A percentile compares a stretch with the other conserved stretches of the same genome.
phyloP scores from a whole-genome alignment of 2,797 vertebrate species.

The Propithecus deckenii region DNA sequence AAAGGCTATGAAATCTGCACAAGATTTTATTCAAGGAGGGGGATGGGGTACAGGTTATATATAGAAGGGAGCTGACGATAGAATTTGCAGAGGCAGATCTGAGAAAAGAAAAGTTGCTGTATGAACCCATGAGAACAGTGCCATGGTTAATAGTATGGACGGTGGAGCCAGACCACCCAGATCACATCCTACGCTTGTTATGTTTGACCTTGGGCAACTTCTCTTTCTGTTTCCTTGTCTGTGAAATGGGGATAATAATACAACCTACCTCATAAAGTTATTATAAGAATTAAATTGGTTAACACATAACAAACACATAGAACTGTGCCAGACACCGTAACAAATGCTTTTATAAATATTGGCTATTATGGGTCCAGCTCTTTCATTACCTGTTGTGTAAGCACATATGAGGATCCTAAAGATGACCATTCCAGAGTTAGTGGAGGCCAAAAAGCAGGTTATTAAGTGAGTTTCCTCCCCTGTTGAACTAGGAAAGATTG shows the following conservation, averaged over 20 bases:
- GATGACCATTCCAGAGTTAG: neutral
- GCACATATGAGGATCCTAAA: neutral
- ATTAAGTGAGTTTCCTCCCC: neutral
- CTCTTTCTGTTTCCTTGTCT: neutral
- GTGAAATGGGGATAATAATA: neutral
- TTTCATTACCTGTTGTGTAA: neutral
- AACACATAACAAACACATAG: neutral
- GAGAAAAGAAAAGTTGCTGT: neutral
- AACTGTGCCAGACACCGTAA: neutral
- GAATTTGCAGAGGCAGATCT: neutral
- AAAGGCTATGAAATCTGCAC: neutral
- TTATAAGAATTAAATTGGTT: constrained; percentile 1
- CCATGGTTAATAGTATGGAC: neutral
- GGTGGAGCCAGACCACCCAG: neutral
- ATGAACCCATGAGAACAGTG: neutral
- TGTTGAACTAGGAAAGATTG: neutral
- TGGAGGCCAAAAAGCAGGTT: neutral
- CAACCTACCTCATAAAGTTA: neutral
- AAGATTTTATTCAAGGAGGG: neutral
- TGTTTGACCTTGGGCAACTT: neutral
- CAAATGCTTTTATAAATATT: neutral
- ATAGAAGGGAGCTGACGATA: neutral
- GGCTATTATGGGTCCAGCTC: neutral
- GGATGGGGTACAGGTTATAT: neutral
- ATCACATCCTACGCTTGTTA: neutral